Conservation (phyloP, 1,140 invertebrate species). For the Pseudomyrmex sp. region DNA sequence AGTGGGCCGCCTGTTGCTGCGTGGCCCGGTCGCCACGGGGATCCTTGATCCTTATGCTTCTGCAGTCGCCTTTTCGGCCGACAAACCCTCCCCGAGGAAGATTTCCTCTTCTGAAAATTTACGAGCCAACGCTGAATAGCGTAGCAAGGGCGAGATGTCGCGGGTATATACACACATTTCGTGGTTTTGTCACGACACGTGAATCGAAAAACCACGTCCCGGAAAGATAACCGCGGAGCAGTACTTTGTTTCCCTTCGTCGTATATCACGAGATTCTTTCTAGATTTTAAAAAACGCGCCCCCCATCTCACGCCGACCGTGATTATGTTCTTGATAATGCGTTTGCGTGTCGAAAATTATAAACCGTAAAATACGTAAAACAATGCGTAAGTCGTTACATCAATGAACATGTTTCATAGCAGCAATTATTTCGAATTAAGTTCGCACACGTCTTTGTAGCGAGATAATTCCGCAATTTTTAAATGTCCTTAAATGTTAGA, state of each 20-base stretch:
- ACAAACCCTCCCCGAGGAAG: conserved; percentile 73
- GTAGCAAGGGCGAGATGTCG: conserved; percentile 36
- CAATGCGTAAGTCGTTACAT: no score
- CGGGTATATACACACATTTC: conserved; percentile 58
- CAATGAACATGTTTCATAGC: no score
- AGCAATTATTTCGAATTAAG: background rate
- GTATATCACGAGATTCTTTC: conserved; percentile 16
- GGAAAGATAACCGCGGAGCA: conserved; percentile 55
- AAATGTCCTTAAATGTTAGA: background rate
- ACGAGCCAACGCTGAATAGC: conserved; percentile 74
- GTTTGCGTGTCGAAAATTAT: no score
- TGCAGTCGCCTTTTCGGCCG: conserved; percentile 70
- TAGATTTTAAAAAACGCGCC: background rate
- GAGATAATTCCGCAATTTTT: background rate
- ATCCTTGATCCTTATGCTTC: conserved; percentile 79
- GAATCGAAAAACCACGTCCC: conserved; percentile 61
- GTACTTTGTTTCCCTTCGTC: conserved; percentile 24
- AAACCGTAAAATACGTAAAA: no score
- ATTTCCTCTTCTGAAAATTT: conserved; percentile 76
- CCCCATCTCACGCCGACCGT: background rate
- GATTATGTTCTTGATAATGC: background rate
- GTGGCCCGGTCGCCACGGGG: conserved; percentile 76
- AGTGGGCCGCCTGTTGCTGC: conserved; percentile 82
- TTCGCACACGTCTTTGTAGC: background rate
- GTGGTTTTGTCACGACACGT: conserved; percentile 72